These are phyloP conservation scores for Sphyrna mokarran DNA, from an alignment of 2,113 vertebrate genomes.

Conservation along the genomic window DNA sequence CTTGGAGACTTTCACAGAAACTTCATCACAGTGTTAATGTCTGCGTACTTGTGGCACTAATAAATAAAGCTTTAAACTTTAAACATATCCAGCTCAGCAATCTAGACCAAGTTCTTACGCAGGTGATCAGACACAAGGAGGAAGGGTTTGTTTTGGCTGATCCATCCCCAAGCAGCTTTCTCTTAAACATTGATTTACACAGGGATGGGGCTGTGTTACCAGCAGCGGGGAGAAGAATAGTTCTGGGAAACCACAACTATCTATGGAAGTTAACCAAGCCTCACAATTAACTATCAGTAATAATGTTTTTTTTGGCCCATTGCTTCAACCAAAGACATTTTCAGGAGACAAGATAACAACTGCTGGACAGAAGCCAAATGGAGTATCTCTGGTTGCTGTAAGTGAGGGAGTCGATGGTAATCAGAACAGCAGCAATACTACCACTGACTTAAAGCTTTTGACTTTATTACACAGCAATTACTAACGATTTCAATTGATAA, in stretches of 20 bases:
- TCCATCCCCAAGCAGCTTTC: neutral
- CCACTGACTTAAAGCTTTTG: neutral
- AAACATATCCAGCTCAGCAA: neutral
- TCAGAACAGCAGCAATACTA: neutral
- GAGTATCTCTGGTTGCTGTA: neutral
- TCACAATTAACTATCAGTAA: neutral
- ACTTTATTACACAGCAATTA: constrained; percentile 15
- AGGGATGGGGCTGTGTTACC: neutral
- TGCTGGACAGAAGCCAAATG: neutral
- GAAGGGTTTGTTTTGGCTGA: neutral
- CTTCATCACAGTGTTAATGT: no score
- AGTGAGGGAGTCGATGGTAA: neutral
- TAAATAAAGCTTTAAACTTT: no score
- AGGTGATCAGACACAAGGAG: neutral
- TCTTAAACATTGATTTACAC: neutral
- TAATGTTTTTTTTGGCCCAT: neutral
- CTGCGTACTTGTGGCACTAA: no score
- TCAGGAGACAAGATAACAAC: neutral
- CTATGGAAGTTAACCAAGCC: neutral
- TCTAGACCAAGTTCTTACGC: neutral
- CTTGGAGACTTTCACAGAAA: no score
- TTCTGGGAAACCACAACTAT: neutral
- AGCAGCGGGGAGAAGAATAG: neutral
- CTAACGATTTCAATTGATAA: constrained; percentile 13
- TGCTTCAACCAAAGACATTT: neutral